Percentiles rank a stretch among this genome's conserved stretches.
Evolutionary conservation across 1,140 invertebrate species (phyloP).

Genomic region (Rhizoglyphus robini): DNA sequence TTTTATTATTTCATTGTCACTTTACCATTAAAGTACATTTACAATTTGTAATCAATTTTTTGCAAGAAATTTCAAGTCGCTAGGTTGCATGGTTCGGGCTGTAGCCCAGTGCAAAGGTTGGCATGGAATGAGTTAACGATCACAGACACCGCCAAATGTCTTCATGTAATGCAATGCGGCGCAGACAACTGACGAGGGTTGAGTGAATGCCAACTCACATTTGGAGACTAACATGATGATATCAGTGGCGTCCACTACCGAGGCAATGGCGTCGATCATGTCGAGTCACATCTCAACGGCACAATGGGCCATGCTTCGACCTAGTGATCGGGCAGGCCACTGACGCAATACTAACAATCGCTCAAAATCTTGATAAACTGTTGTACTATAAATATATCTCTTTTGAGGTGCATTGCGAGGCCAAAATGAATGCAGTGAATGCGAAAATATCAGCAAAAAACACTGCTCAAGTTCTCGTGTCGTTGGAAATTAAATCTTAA

Average conservation of each 20-base stretch:
- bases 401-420: conserved; percentile 51
- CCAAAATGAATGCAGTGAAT: conserved; percentile 80
- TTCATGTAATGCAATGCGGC: too few species aligned
- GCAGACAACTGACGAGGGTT: too few species aligned
- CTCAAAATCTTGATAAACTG: conserved; percentile 53
- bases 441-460: conserved; percentile 93
- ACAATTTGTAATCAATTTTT: too few species aligned
- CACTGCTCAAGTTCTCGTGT: conserved; percentile 80
- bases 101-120: too few species aligned
- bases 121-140: too few species aligned
- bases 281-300: conserved; percentile 48
- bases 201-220: conserved; percentile 80
- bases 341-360: conserved; percentile 46
- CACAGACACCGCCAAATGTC: too few species aligned
- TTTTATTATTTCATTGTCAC: too few species aligned
- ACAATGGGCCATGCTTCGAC: conserved; percentile 42
- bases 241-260: conserved; percentile 60
- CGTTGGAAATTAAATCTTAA: conserved; percentile 91
- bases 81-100: too few species aligned
- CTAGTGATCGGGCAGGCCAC: conserved; percentile 39
- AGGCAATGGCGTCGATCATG: conserved; percentile 47
- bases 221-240: conserved; percentile 57
- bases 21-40: too few species aligned
- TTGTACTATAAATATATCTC: conserved; percentile 50
- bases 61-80: too few species aligned